A percentile compares a stretch with the other conserved stretches of the same genome.
Evolutionary conservation across 2,113 vertebrate genomes (phyloP).

Genomic region (Butorides virescens): DNA sequence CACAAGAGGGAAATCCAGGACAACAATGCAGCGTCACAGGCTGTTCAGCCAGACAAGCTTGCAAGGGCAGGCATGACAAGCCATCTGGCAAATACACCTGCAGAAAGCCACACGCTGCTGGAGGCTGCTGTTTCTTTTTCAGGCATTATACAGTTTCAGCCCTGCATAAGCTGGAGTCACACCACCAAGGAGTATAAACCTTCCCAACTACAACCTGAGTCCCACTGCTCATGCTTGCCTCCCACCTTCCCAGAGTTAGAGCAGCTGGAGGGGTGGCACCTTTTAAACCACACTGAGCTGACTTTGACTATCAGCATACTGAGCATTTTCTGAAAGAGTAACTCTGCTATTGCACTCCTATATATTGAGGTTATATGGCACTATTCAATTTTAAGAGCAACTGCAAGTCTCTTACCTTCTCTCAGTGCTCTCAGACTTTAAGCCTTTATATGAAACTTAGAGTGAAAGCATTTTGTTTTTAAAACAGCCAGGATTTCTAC

Average conservation of each 20-base stretch:
- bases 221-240: not conserved
- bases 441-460: not conserved
- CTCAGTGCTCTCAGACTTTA: not conserved
- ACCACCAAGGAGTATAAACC: not conserved
- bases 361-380: not conserved
- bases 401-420: not conserved
- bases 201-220: not conserved
- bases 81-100: not conserved
- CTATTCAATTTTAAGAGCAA: not conserved
- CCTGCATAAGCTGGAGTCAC: not conserved
- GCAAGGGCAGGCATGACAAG: rapidly evolving
- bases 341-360: not conserved
- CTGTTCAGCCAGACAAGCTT: not conserved
- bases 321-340: not conserved
- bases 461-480: not conserved
- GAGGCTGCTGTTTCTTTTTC: not conserved
- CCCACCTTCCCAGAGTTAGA: not conserved
- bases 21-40: rapidly evolving
- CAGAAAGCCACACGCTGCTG: not conserved
- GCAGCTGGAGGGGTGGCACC: not conserved
- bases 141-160: not conserved
- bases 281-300: not conserved
- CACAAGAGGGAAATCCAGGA: not conserved
- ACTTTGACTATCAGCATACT: not conserved
- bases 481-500: not conserved